A percentile compares a stretch with the other conserved stretches of the same genome.
These are phyloP conservation scores for Caenorhabditis sinica DNA, from an alignment of 2,888 invertebrate species.

Conservation along the genomic window DNA sequence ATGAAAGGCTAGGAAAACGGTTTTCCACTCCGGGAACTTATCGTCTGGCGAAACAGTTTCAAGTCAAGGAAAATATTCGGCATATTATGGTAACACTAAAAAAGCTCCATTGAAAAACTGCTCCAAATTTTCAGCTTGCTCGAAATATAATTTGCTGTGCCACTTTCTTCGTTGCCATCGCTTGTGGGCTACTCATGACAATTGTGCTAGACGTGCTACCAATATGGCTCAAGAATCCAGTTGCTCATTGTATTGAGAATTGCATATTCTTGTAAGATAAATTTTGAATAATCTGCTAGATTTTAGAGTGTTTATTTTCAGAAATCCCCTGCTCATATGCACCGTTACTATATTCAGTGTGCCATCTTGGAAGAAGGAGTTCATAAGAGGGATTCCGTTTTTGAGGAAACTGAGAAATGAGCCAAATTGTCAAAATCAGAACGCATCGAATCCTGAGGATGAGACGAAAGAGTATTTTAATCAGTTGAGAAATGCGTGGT, in stretches of 20 bases:
- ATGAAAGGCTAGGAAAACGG: not conserved
- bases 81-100: constrained; percentile 40
- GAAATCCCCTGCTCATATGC: constrained; percentile 4
- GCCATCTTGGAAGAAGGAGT: constrained; percentile 41
- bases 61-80: constrained; percentile 54
- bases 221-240: constrained; percentile 35
- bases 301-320: not conserved
- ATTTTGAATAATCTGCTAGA: not conserved
- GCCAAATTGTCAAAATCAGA: not conserved
- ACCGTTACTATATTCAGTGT: constrained; percentile 15
- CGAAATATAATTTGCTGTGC: constrained; percentile 45
- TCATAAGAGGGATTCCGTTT: constrained; percentile 24
- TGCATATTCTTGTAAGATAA: constrained; percentile 27
- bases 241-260: constrained; percentile 50
- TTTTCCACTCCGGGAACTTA: constrained; percentile 24
- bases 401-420: constrained; percentile 15
- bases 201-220: constrained; percentile 51
- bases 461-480: constrained; percentile 46
- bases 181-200: constrained; percentile 35
- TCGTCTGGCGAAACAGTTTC: constrained; percentile 49
- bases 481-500: constrained; percentile 53
- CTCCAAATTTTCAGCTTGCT: constrained; percentile 36
- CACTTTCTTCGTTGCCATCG: constrained; percentile 46
- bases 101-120: not conserved
- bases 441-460: not conserved